phyloP scores from a whole-genome alignment of 2,797 vertebrate genomes.

The Clarias pachynema region DNA sequence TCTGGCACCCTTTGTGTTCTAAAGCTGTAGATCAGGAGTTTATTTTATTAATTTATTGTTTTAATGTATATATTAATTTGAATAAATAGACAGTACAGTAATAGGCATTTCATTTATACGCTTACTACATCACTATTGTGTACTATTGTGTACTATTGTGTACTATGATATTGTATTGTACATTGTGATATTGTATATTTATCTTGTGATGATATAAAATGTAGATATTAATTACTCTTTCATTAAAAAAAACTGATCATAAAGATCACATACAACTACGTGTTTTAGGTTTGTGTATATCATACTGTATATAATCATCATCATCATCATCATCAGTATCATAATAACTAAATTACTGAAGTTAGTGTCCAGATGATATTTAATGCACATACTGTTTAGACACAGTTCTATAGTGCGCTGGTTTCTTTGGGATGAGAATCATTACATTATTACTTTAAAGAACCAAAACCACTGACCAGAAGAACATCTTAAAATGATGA shows the following conservation, averaged over 20 bases:
- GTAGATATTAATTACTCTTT: neutral
- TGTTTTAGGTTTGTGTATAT: neutral
- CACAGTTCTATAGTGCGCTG: neutral
- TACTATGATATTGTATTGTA: neutral
- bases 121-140: neutral
- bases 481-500: neutral
- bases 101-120: neutral
- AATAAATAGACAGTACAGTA: neutral
- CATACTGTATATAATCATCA: no score
- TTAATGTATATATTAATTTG: conserved; percentile 8
- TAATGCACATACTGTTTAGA: neutral
- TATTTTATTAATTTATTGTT: neutral
- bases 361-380: neutral
- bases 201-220: neutral
- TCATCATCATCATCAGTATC: neutral
- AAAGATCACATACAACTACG: neutral
- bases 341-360: neutral
- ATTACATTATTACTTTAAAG: neutral
- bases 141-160: neutral
- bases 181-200: conserved; percentile 2
- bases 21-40: neutral
- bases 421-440: neutral
- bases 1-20: neutral
- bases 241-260: neutral
- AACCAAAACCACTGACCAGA: neutral